phyloP scores from a whole-genome alignment of 1,140 invertebrate species.

The Drosophila ananassae region DNA sequence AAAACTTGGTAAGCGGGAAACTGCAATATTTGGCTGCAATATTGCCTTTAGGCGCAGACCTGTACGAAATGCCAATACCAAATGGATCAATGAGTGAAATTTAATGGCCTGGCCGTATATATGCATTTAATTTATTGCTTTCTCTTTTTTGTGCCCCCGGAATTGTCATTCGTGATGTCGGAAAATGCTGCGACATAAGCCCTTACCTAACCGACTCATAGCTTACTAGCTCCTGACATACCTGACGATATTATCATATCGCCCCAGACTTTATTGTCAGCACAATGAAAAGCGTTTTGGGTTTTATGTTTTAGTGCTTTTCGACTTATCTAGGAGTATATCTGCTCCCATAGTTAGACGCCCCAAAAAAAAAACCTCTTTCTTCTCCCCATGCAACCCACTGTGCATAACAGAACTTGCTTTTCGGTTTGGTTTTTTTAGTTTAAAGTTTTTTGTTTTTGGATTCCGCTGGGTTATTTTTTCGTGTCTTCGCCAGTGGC shows the following conservation, averaged over 20 bases:
- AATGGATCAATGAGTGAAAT: slow-evolving; percentile 59
- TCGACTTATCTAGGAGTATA: slow-evolving; percentile 24
- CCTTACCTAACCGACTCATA: slow-evolving; percentile 37
- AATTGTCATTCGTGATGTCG: slow-evolving; percentile 41
- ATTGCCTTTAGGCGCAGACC: slow-evolving; percentile 31
- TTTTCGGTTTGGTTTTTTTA: slow-evolving; percentile 24
- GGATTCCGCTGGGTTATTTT: slow-evolving; percentile 7
- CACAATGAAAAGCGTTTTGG: slow-evolving; percentile 45
- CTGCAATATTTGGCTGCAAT: slow-evolving; percentile 34
- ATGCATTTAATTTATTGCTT: slow-evolving; percentile 47
- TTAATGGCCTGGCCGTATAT: slow-evolving; percentile 36
- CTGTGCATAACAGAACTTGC: slow-evolving; percentile 75
- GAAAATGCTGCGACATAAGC: slow-evolving; percentile 37
- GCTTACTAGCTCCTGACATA: not conserved
- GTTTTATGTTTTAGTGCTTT: not conserved
- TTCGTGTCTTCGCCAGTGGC: slow-evolving; percentile 52
- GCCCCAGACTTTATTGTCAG: slow-evolving; percentile 8
- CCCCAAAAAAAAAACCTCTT: slow-evolving; percentile 4
- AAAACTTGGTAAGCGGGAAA: slow-evolving; percentile 22
- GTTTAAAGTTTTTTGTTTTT: slow-evolving; percentile 18
- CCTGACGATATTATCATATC: slow-evolving; percentile 56
- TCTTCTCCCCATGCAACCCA: slow-evolving; percentile 39
- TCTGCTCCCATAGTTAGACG: slow-evolving; percentile 49
- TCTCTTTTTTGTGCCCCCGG: slow-evolving; percentile 20
- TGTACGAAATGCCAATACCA: slow-evolving; percentile 55